phyloP scores from a whole-genome alignment of 2,113 vertebrate genomes.

The Pterocles burchelli region DNA sequence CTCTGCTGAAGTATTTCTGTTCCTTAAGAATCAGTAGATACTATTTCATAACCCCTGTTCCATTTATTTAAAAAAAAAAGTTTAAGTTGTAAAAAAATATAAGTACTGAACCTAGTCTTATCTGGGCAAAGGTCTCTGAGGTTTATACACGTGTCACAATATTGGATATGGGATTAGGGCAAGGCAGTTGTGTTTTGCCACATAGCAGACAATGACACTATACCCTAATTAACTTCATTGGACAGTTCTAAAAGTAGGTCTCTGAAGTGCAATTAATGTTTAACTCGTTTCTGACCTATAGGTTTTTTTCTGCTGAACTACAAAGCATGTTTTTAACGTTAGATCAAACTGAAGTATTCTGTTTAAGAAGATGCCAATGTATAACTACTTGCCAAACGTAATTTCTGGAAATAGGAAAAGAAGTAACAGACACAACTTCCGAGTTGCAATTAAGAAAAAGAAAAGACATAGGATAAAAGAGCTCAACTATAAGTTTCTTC shows the following conservation, averaged over 20 bases:
- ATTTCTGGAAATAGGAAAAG: not conserved
- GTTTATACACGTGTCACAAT: not conserved
- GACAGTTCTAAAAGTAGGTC: not conserved
- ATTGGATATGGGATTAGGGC: not conserved
- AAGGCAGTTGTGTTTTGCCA: not conserved
- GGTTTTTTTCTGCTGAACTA: not conserved
- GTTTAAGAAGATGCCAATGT: not conserved
- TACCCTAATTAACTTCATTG: not conserved
- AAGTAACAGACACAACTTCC: not conserved
- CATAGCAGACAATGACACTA: not conserved
- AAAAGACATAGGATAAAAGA: not conserved
- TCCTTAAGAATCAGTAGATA: not conserved
- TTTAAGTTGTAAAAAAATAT: not conserved
- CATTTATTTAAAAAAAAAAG: not conserved
- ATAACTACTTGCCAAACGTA: not conserved
- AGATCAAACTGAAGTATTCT: not conserved
- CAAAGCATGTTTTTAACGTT: not conserved
- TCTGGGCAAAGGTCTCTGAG: not conserved
- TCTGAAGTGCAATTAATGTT: not conserved
- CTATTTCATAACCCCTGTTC: not conserved
- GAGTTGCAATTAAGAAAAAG: not conserved
- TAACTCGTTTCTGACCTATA: not conserved
- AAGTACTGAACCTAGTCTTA: not conserved
- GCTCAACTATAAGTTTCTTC: not conserved
- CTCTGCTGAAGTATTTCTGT: not conserved